Base-by-base conservation (phyloP, 2,113 vertebrate genomes). In the Noturus placidus region DNA sequence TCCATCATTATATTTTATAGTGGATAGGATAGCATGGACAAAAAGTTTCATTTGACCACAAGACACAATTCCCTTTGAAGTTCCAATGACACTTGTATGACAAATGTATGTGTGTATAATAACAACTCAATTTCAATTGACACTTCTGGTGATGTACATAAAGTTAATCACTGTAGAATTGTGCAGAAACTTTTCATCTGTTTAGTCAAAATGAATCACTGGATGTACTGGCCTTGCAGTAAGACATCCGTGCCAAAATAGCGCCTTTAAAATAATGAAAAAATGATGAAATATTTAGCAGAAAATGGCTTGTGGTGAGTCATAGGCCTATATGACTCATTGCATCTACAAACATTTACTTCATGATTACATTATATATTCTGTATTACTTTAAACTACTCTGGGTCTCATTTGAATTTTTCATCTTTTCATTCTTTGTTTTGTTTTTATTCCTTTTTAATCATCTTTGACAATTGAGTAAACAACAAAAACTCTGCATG, bases 321-420 rank as follows among this genome's bases (percentile, higher is more conserved):
- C 69, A 72, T 35, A 72, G 19, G 83, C 22, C 50, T 54, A 54
- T 70, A 22, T 27, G 13, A 83, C 5, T 50, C 27, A 27, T 5
- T 50, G 82, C 54, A 81, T 81, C 30, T 59, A 59, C 50, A 72
- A 72, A n/a, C 50, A 2, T 72, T 70, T 81, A 22, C 19, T 30
- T 67, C 19, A 54, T 84, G 17, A 54, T 84, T 84, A 70, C 63
- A 57, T 70, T 25, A 84, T 84, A 79, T 56, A 54, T 79, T 54
- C 50, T 30, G 14, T 33, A 54, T 79, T 54, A 54, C 76, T 33
- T 54, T 79, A 30, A 80, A 57, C 56, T 57, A 35, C 56, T 38
- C 4, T 25, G 19, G 19, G 4, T 3, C 19, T 38, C 9, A 25
- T 56, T 80, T 25, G 9, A 14, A 59, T 25, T 13, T 25, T 57